Evolutionary conservation across 2,113 vertebrate genomes (phyloP).

Genomic region (Bufo gargarizans): DNA sequence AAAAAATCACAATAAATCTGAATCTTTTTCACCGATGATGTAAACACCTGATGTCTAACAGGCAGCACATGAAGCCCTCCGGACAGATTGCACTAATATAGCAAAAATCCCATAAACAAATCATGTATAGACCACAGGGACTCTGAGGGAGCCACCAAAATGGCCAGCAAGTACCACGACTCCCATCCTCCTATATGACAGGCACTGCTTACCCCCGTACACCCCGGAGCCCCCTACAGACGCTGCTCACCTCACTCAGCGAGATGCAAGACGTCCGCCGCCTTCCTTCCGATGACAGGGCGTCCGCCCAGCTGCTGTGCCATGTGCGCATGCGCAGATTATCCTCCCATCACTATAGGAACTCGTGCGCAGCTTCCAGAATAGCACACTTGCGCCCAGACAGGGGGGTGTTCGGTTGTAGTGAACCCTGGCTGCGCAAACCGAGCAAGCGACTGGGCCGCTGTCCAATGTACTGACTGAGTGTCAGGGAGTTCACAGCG

Average conservation of each 20-base stretch:
- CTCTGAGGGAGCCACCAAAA: neutral
- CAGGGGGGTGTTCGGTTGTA: neutral
- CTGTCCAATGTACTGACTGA: conserved; percentile 24
- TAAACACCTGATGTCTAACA: no score
- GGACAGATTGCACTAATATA: no score
- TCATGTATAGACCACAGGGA: no score
- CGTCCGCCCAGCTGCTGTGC: conserved; percentile 15
- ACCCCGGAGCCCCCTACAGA: neutral
- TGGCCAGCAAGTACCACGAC: neutral
- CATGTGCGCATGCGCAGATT: neutral
- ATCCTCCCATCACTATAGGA: neutral
- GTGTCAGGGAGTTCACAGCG: no score
- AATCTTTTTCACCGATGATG: no score
- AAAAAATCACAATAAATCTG: no score
- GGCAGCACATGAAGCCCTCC: no score
- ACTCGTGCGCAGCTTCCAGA: conserved; percentile 3
- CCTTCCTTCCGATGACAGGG: conserved; percentile 13
- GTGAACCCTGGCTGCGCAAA: neutral
- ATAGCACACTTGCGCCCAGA: neutral
- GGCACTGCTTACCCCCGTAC: neutral
- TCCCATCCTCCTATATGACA: neutral
- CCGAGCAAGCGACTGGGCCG: neutral
- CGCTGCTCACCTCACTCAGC: neutral
- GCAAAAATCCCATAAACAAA: no score
- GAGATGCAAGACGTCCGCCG: no score